These are phyloP conservation scores for Troides oblongomaculatus DNA, from an alignment of 2,888 invertebrate genomes.

Conservation along the genomic window DNA sequence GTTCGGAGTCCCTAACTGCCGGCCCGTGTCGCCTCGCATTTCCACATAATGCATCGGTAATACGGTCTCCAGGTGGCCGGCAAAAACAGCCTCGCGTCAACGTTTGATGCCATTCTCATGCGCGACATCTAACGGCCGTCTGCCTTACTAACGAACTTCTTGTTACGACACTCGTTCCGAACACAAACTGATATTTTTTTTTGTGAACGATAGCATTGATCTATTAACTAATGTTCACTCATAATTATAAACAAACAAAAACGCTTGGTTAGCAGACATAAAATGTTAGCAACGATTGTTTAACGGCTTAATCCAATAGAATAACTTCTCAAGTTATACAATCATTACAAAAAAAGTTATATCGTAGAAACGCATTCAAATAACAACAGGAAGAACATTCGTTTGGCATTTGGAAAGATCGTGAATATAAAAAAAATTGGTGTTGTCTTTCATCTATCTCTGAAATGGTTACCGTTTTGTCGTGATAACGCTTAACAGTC, in stretches of 20 bases:
- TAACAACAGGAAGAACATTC: too few species aligned
- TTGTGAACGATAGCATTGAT: neutral
- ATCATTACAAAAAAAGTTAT: too few species aligned
- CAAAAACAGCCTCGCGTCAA: constrained; percentile 37
- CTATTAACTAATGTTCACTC: constrained; percentile 3
- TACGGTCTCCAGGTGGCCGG: constrained; percentile 41
- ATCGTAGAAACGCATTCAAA: too few species aligned
- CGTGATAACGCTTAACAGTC: too few species aligned
- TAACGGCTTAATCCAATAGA: neutral
- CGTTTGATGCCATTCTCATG: constrained; percentile 38
- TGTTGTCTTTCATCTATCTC: too few species aligned
- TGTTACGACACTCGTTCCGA: constrained; percentile 15
- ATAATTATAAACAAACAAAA: neutral
- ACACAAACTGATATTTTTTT: constrained; percentile 17
- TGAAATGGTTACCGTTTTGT: too few species aligned
- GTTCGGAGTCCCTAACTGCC: constrained; percentile 31
- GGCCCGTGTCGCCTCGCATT: constrained; percentile 33
- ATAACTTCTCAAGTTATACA: too few species aligned
- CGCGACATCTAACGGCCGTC: constrained; percentile 33
- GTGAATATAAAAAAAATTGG: too few species aligned
- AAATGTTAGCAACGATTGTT: neutral
- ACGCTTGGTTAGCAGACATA: too few species aligned
- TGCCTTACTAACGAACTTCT: constrained; percentile 31
- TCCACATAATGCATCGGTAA: constrained; percentile 45
- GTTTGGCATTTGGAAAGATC: too few species aligned